Evolutionary conservation across 2,888 invertebrate species (phyloP), one percentile per base, ranked within the genome.

Genomic region (Agriopis aurantiaria): DNA sequence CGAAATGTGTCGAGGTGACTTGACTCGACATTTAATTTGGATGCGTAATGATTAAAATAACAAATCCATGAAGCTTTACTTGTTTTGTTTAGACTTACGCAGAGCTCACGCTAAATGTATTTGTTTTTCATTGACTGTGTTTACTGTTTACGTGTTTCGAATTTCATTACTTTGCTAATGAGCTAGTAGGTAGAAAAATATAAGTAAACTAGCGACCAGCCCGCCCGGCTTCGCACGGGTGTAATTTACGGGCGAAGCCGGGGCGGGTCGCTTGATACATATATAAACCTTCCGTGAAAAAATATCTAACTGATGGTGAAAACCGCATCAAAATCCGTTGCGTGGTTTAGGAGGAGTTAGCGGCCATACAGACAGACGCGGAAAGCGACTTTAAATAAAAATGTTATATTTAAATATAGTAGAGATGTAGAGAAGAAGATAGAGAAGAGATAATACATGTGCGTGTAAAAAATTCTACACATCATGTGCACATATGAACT

Each of bases 1-100:
- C 60, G 45, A 75, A 72, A 65, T 65, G 66, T 73, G 76, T 71
- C 74, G 71, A 72, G 74, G 76, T 74, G 46, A 72, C 63, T 56
- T 40, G n/a, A 65, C 55, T 55, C 53, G 12, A 64, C 53, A 60
- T 67, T 72, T 55, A 55, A 41, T 51, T 55, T 40, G 40, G 11
- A 43, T 46, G 17, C 17, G 23, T 45, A 51, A n/a, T n/a, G 17
- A 65, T 61, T 53, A 62, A 65, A 43, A 48, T 60, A 59, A 51
- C 49, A 56, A 65, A 52, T 69, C 8, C 14, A 62, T 41, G 11
- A 17, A 65, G 33, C 11, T 33, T 17, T 48, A 14, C 12, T 41
- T 57, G 41, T 9, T 17, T 57, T 9, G 11, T 48, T 46, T n/a
- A 8, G 46, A n/a, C 14, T 52, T 14, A 14, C 8, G 40, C 46